A percentile compares a stretch with the other conserved stretches of the same genome.
Evolutionary conservation across 2,888 invertebrate species (phyloP).

Genomic region (Cybosia mesomella): DNA sequence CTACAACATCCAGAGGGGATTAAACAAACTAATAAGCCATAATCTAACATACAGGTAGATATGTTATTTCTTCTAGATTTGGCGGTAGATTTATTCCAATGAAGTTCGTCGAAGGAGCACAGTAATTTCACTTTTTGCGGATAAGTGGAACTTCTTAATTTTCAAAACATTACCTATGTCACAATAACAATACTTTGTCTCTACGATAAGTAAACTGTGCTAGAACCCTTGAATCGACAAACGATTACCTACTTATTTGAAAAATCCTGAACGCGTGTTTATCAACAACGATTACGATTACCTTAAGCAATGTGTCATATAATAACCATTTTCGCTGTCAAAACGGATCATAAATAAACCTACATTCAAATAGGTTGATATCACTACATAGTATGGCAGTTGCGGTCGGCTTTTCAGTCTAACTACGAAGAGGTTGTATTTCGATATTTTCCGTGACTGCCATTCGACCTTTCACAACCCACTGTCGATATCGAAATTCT

Average conservation of each 20-base stretch:
- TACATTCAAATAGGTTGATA: not conserved
- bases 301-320: not conserved
- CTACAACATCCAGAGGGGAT: not conserved
- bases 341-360: slow-evolving; percentile 3
- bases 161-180: not conserved
- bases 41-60: not conserved
- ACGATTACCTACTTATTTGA: not conserved
- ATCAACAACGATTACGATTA: not conserved
- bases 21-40: not conserved
- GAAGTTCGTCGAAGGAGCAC: not conserved
- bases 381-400: not conserved
- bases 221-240: no score
- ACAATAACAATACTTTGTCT: no score
- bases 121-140: not conserved
- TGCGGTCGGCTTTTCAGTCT: no score
- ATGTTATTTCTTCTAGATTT: not conserved
- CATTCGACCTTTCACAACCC: no score
- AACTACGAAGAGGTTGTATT: no score
- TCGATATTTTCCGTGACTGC: no score
- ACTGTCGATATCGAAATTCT: no score
- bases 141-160: not conserved
- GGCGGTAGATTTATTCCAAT: not conserved
- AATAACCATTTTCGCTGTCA: slow-evolving; percentile 1
- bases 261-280: not conserved
- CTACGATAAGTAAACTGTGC: no score